Evolutionary conservation across 2,888 invertebrate genomes (phyloP), one percentile per base, ranked within the genome.

Genomic region (Sesia apiformis): DNA sequence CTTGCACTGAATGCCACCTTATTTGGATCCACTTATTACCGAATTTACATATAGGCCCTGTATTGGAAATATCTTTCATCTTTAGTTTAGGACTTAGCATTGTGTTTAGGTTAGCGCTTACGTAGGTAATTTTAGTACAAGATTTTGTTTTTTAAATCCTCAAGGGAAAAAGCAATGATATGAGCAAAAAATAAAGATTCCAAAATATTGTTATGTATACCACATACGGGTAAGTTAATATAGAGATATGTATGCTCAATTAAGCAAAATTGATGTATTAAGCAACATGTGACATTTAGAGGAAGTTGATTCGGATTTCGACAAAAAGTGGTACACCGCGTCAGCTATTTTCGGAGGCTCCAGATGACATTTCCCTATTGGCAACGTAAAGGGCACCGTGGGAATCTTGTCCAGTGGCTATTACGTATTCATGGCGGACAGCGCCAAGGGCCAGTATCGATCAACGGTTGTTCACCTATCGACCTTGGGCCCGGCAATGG

Each of bases 401-500:
- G 58, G 64, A 65, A 63, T 56, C 51, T 51, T 42, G 51, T 38
- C 60, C 56, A 56, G 53, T 59, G 64, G 63, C 60, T 61, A 67
- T 67, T 65, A 67, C 61, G 56, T 61, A 67, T 67, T 66, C 65
- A 67, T 65, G 62, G 54, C 57, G 58, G 57, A 53, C 53, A 53
- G 52, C 54, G 49, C 38, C 52, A 40, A 73, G 67, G 59, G 61
- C 57, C 58, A 60, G 63, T 69, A 78, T 78, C 75, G 78, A 76
- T 78, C 77, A 74, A 67, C 66, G 74, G 70, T 68, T 66, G 65
- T 66, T 75, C 67, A 74, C 65, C 70, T 63, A 52, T 53, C 62
- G 72, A 67, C 71, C 71, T 73, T 73, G 64, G 56, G 39, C 56
- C 55, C 54, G 51, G 54, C 60, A 50, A 50, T 38, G 7, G 50